phyloP scores from a whole-genome alignment of 2,888 invertebrate species.

The Caenorhabditis zanzibari region DNA sequence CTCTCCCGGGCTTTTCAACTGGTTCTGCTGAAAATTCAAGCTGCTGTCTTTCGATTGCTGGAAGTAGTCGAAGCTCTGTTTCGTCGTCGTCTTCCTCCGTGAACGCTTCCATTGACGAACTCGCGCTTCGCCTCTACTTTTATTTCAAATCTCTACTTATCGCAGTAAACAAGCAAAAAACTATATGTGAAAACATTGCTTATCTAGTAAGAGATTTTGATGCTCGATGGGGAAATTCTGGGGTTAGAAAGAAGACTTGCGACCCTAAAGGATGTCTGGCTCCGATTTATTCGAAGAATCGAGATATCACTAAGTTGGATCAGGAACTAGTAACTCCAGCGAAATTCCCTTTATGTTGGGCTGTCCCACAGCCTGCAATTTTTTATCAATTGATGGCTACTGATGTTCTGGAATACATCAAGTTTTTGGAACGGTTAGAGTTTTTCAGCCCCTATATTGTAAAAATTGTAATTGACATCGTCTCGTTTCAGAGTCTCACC shows the following conservation, averaged over 20 bases:
- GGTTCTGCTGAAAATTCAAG: conserved; percentile 17
- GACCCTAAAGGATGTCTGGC: conserved; percentile 70
- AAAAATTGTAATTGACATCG: background rate
- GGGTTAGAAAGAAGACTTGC: conserved; percentile 52
- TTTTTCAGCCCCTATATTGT: background rate
- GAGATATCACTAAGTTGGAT: background rate
- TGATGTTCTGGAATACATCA: conserved; percentile 62
- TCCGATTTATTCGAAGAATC: conserved; percentile 45
- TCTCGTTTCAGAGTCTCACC: conserved; percentile 52
- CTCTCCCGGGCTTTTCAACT: background rate
- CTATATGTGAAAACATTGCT: conserved; percentile 62
- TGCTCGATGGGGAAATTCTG: conserved; percentile 67
- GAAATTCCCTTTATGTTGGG: conserved; percentile 64
- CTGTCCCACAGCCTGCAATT: conserved; percentile 71
- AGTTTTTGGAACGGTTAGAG: conserved; percentile 37
- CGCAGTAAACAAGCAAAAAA: conserved; percentile 59
- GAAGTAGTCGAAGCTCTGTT: conserved; percentile 31
- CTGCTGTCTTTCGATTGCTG: conserved; percentile 34
- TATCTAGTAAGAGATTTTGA: conserved; percentile 61
- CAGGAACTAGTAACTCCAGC: conserved; percentile 28
- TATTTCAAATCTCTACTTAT: conserved; percentile 69
- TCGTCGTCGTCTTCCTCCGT: conserved; percentile 30
- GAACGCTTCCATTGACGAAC: conserved; percentile 49
- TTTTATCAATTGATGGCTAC: conserved; percentile 62
- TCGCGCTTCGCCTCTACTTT: conserved; percentile 64